A percentile compares a stretch with the other conserved stretches of the same genome.
Conservation (phyloP, 2,113 vertebrate genomes). For the Coryphaenoides rupestris region DNA sequence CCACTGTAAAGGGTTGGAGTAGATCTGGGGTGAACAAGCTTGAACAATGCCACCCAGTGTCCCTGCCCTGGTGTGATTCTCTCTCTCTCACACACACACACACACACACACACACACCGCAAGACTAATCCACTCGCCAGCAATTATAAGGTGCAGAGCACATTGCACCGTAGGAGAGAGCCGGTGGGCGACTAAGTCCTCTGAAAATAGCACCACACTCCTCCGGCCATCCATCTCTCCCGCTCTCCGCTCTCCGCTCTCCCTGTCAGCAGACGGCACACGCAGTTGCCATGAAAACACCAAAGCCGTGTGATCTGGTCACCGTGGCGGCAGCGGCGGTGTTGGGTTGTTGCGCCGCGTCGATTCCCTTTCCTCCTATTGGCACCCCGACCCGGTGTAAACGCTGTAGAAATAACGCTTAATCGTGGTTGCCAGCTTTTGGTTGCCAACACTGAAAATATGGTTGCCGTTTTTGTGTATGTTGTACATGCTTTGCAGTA, state of each 20-base stretch:
- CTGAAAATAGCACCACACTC: constrained; percentile 38
- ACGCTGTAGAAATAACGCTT: constrained; percentile 20
- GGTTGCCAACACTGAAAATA: constrained; percentile 7
- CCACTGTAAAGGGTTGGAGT: constrained; percentile 22
- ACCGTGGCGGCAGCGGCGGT: background rate
- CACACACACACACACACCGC: constrained; percentile 4
- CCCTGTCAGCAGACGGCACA: constrained; percentile 18
- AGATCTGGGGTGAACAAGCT: background rate
- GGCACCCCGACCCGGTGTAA: constrained; percentile 5
- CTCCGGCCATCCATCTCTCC: constrained; percentile 7
- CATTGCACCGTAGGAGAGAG: constrained; percentile 46
- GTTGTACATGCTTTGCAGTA: no score
- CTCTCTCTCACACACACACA: no score
- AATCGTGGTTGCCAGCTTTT: constrained; percentile 1
- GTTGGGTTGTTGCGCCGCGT: no score
- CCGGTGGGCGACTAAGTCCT: constrained; percentile 33
- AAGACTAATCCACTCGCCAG: constrained; percentile 32
- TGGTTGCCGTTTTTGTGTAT: background rate
- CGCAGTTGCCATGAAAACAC: constrained; percentile 52
- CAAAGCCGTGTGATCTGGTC: constrained; percentile 12
- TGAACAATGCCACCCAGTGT: constrained; percentile 47
- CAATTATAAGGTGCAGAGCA: constrained; percentile 40
- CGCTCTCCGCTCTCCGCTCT: background rate
- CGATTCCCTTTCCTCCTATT: background rate
- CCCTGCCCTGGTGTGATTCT: constrained; percentile 12